Percentiles rank a stretch among this genome's conserved stretches.
phyloP scores from a whole-genome alignment of 1,140 invertebrate genomes.

The Epicauta chinensis region DNA sequence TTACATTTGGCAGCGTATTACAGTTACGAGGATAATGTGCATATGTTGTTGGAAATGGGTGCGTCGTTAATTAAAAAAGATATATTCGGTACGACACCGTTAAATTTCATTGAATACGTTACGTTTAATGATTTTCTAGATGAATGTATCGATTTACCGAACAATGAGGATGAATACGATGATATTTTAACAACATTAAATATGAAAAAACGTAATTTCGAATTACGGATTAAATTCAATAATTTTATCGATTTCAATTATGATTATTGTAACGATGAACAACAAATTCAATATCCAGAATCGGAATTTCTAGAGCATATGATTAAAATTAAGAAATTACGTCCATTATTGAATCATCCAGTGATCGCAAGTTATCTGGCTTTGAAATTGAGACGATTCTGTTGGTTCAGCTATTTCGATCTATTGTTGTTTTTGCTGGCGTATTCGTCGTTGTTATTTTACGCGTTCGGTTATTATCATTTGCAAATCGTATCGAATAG shows the following conservation, averaged over 20 bases:
- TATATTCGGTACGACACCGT: background rate
- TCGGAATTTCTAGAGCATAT: constrained; percentile 1
- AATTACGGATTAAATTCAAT: constrained; percentile 3
- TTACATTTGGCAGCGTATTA: constrained; percentile 5
- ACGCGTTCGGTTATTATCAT: background rate
- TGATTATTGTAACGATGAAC: too few relatives aligned
- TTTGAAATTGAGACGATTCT: constrained; percentile 4
- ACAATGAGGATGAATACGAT: background rate
- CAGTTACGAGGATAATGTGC: background rate
- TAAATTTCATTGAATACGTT: constrained; percentile 1
- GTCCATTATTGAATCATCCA: constrained; percentile 4
- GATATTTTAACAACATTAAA: background rate
- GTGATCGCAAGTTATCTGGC: constrained; percentile 7
- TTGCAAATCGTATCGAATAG: background rate
- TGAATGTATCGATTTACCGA: background rate
- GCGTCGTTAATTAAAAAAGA: constrained; percentile 2
- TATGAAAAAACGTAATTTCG: constrained; percentile 1
- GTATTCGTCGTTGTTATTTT: constrained; percentile 2
- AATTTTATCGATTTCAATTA: background rate
- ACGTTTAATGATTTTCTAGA: constrained; percentile 3
- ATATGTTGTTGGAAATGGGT: background rate
- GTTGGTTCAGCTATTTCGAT: constrained; percentile 2
- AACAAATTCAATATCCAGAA: background rate
- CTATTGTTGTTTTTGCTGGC: constrained; percentile 3
- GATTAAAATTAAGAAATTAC: constrained; percentile 6